Base-by-base conservation (phyloP, 2,888 invertebrate genomes). In the Eupithecia insigniata region DNA sequence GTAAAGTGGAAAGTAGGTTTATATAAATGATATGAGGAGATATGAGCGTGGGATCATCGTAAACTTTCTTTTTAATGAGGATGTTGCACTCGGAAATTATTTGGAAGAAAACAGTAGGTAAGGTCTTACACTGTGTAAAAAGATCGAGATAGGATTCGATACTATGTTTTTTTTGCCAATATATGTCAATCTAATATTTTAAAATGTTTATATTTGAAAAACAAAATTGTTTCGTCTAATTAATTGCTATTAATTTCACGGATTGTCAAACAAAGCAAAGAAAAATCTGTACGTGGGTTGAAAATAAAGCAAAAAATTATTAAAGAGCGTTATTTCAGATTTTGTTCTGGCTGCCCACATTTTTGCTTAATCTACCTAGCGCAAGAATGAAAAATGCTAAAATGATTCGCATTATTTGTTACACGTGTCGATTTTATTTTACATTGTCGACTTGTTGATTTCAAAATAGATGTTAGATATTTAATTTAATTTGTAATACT, bases 191-290 rank as follows among this genome's bases (percentile, higher is more conserved):
- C 30, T 22, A 26, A 64, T 36, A 36, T 64, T 36, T 36, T 14
- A 8, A 64, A 36, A 26, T 34, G 18, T 55, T 51, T 67, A 34
- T 39, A 66, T 69, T 72, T 71, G 14, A 34, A 12, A 68, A 62
- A 62, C 74, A 77, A 79, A 81, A 66, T 66, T 66, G 75, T 77
- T 80, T 74, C 78, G 76, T 76, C 82, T 82, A 85, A 89, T 89
- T 89, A 89, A 90, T 90, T 89, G 87, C 84, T 85, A 88, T 89
- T 88, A 90, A 90, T 90, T 90, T 90, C 82, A 87, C 87, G 85
- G 84, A 80, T 85, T 89, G 89, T 89, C 89, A 88, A 85, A 83
- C 85, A 86, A 84, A 83, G 83, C 83, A 86, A 86, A 85, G 85
- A 86, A 83, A 81, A 81, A 83, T 83, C 82, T 79, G 79, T 76